Conservation (phyloP, 1,140 invertebrate species). For the Zaprionus ornatus region DNA sequence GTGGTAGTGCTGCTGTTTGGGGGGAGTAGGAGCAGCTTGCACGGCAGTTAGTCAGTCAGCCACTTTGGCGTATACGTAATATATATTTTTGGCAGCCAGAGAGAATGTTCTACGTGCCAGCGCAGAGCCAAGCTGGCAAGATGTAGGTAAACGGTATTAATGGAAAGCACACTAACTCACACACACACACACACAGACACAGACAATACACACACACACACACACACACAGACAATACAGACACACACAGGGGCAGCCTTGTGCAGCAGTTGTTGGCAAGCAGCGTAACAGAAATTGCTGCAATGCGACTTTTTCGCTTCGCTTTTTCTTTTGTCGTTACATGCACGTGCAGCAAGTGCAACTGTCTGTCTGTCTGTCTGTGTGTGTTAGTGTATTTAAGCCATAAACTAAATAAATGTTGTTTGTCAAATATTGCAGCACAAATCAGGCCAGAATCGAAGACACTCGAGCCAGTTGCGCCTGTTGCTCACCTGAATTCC, state of each 20-base stretch:
- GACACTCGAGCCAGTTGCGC: slow-evolving; percentile 23
- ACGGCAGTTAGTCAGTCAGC: slow-evolving; percentile 31
- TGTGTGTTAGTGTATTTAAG: slow-evolving; percentile 26
- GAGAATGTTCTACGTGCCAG: slow-evolving; percentile 48
- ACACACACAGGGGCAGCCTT: slow-evolving; percentile 30
- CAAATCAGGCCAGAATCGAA: slow-evolving; percentile 62
- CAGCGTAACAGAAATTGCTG: slow-evolving; percentile 78
- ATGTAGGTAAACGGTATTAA: slow-evolving; percentile 77
- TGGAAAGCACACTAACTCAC: slow-evolving; percentile 40
- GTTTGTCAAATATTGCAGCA: slow-evolving; percentile 47
- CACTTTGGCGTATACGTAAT: slow-evolving; percentile 63
- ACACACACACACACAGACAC: not conserved
- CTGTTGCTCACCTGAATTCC: slow-evolving; percentile 39
- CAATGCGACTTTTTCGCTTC: slow-evolving; percentile 76
- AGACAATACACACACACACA: not conserved
- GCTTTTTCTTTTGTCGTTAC: slow-evolving; percentile 57
- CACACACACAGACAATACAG: slow-evolving; percentile 7
- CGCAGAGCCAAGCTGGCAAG: slow-evolving; percentile 17
- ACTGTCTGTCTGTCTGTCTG: slow-evolving; percentile 8
- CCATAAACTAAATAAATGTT: slow-evolving; percentile 44
- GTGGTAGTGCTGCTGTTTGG: too few relatives aligned
- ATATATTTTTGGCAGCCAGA: slow-evolving; percentile 56
- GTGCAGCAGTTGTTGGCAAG: slow-evolving; percentile 77
- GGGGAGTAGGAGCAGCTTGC: not conserved
- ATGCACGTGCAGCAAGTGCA: slow-evolving; percentile 52